Percentiles rank a stretch among this genome's conserved stretches.
phyloP scores from a whole-genome alignment of 2,888 invertebrate genomes.

The Agrilus cyanescens region DNA sequence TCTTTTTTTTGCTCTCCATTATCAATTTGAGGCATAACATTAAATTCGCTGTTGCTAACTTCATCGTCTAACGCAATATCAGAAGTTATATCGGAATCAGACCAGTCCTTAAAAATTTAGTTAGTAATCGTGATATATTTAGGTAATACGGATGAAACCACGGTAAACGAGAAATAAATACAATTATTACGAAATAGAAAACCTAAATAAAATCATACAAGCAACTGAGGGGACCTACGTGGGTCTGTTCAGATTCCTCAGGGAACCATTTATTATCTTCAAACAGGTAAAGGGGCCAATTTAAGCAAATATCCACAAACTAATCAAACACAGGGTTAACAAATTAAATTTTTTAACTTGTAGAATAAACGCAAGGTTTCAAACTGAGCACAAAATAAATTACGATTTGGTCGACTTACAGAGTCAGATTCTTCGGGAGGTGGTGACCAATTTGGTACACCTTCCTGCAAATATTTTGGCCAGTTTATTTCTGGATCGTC shows the following conservation, averaged over 20 bases:
- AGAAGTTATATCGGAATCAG: neutral
- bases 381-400: neutral
- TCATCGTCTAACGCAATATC: conserved; percentile 2
- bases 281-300: too few relatives aligned
- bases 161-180: too few relatives aligned
- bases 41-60: neutral
- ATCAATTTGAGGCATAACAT: neutral
- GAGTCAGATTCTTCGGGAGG: conserved; percentile 27
- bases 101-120: neutral
- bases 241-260: too few relatives aligned
- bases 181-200: too few relatives aligned
- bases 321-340: too few relatives aligned
- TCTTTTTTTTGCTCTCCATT: too few relatives aligned
- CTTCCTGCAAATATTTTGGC: conserved; percentile 38
- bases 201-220: too few relatives aligned
- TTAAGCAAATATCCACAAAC: too few relatives aligned
- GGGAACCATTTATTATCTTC: too few relatives aligned
- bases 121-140: too few relatives aligned
- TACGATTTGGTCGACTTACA: conserved; percentile 21
- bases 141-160: too few relatives aligned
- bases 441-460: conserved; percentile 30
- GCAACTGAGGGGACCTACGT: too few relatives aligned
- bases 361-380: neutral
- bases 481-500: conserved; percentile 38
- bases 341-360: neutral